phyloP scores from a whole-genome alignment of 2,113 vertebrate species.

The Taxidea taxus region DNA sequence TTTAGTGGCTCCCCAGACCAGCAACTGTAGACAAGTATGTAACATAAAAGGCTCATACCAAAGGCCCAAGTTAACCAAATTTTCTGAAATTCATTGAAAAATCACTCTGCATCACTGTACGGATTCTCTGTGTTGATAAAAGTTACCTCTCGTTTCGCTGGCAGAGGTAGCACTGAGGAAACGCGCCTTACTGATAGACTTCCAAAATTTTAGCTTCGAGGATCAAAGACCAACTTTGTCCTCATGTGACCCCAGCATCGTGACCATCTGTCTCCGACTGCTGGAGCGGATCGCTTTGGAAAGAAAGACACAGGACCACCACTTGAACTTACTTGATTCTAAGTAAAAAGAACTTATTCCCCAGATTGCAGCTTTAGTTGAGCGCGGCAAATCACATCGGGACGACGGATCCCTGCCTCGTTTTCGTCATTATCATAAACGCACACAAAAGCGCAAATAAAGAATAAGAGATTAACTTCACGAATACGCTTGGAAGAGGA shows the following conservation, averaged over 20 bases:
- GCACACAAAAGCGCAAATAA: constrained; percentile 40
- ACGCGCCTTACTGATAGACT: neutral
- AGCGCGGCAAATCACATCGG: neutral
- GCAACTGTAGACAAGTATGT: neutral
- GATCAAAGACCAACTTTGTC: neutral
- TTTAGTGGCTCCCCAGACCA: neutral
- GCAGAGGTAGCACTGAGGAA: neutral
- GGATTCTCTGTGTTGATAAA: neutral
- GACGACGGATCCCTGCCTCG: neutral
- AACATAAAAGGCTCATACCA: neutral
- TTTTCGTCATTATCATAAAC: constrained; percentile 14
- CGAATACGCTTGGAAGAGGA: neutral
- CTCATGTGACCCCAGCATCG: neutral
- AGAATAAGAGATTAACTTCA: constrained; percentile 19
- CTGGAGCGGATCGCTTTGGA: neutral
- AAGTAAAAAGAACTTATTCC: constrained; percentile 7
- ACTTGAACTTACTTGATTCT: constrained; percentile 15
- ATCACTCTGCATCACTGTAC: neutral
- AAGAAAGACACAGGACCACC: neutral
- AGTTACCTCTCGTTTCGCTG: neutral
- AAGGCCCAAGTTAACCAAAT: neutral
- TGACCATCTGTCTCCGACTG: neutral
- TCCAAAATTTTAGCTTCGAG: neutral
- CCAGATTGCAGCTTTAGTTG: neutral
- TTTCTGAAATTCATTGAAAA: neutral